A percentile compares a stretch with the other conserved stretches of the same genome.
Conservation (phyloP, 2,888 invertebrate species). For the Agrochola macilenta region DNA sequence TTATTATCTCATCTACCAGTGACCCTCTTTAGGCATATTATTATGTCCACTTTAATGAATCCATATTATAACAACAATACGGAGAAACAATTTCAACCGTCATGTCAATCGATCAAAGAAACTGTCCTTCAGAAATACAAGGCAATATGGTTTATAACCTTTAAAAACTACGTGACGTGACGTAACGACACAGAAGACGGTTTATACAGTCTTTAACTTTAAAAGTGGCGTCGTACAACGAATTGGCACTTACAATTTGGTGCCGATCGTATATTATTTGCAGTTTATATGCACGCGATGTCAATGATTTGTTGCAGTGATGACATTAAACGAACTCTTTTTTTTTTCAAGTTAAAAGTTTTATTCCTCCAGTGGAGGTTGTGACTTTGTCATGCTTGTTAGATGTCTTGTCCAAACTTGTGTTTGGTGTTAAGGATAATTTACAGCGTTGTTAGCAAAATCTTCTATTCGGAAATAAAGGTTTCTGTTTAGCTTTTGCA, state of each 20-base stretch:
- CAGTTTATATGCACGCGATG: slow-evolving; percentile 77
- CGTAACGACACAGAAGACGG: slow-evolving; percentile 16
- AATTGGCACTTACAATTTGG: slow-evolving; percentile 72
- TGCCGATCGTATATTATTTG: slow-evolving; percentile 73
- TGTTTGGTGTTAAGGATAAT: not conserved
- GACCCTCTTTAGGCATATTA: not conserved
- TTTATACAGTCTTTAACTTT: slow-evolving; percentile 32
- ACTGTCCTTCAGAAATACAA: slow-evolving; percentile 13
- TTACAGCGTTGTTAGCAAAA: not conserved
- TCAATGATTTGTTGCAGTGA: slow-evolving; percentile 34
- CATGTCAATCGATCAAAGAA: slow-evolving; percentile 14
- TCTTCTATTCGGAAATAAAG: not conserved
- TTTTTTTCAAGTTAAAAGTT: not conserved
- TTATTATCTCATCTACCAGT: not conserved
- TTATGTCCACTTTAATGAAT: not conserved
- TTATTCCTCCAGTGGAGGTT: not conserved
- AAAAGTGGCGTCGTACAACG: slow-evolving; percentile 69
- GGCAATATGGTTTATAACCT: not conserved
- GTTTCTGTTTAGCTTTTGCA: not conserved
- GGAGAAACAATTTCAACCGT: slow-evolving; percentile 17
- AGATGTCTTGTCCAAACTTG: not conserved
- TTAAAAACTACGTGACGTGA: slow-evolving; percentile 29
- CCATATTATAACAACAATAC: slow-evolving; percentile 1
- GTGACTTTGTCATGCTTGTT: not conserved
- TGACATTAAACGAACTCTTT: slow-evolving; percentile 16